These are phyloP conservation scores for Carassius auratus DNA, from an alignment of 2,113 vertebrate genomes.

Conservation along the genomic window DNA sequence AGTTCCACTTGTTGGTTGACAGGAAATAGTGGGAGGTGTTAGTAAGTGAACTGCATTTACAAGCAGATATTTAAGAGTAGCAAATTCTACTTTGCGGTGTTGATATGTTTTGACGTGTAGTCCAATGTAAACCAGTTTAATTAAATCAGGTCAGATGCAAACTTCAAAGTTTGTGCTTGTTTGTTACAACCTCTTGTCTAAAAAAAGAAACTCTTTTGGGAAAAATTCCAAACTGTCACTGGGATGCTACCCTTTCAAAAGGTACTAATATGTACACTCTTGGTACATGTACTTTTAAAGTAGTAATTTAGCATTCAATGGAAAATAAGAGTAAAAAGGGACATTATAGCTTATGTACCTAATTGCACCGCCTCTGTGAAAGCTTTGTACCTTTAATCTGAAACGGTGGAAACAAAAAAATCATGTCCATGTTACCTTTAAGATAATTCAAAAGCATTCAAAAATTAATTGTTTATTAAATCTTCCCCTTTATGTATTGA, in stretches of 20 bases:
- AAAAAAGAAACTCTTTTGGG: background rate
- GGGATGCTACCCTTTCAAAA: no score
- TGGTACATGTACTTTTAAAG: no score
- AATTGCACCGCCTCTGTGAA: no score
- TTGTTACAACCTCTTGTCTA: background rate
- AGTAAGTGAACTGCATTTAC: background rate
- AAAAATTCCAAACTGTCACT: no score
- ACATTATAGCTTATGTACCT: no score
- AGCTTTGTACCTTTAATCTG: no score
- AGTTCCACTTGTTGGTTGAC: conserved; percentile 15
- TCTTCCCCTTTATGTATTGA: background rate
- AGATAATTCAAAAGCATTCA: background rate
- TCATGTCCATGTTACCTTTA: background rate
- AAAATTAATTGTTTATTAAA: background rate
- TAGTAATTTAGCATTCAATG: no score
- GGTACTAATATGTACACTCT: no score
- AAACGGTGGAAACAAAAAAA: no score
- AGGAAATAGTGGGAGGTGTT: conserved; percentile 55
- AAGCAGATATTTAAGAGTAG: background rate
- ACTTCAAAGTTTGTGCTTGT: background rate
- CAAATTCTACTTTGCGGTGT: background rate
- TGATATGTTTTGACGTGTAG: background rate
- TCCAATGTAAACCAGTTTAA: background rate
- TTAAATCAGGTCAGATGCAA: background rate
- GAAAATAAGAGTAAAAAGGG: no score